phyloP scores from a whole-genome alignment of 2,113 vertebrate genomes.

The Cardinalis cardinalis region DNA sequence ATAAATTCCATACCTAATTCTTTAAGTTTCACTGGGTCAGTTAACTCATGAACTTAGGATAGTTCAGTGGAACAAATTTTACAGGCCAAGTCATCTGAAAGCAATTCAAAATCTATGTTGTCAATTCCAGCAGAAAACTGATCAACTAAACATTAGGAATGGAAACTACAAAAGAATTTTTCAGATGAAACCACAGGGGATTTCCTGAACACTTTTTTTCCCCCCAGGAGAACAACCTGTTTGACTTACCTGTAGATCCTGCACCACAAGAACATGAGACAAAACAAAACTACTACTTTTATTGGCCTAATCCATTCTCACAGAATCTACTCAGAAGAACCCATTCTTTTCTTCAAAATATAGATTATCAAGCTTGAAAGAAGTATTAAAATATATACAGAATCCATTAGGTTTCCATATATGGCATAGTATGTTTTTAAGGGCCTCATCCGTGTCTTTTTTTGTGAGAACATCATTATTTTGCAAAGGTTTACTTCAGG shows the following conservation, averaged over 20 bases:
- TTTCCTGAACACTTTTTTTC: fast-evolving
- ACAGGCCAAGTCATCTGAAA: not conserved
- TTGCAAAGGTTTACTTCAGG: not conserved
- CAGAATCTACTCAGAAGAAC: not conserved
- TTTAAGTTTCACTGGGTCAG: not conserved
- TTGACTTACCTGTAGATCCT: not conserved
- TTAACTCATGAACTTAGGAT: not conserved
- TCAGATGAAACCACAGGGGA: not conserved
- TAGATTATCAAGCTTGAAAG: not conserved
- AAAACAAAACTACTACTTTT: not conserved
- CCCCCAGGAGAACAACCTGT: not conserved
- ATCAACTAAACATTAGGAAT: fast-evolving
- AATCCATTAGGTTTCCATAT: not conserved
- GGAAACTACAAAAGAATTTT: not conserved
- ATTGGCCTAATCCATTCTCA: not conserved
- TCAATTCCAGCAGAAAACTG: not conserved
- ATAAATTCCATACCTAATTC: not conserved
- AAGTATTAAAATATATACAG: not conserved
- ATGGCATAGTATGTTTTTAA: not conserved
- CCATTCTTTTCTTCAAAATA: not conserved
- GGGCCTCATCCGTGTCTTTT: not conserved
- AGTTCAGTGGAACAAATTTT: not conserved
- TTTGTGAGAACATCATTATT: not conserved
- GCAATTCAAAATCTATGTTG: not conserved
- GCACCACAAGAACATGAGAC: not conserved